Conservation (phyloP, 2,888 invertebrate species). For the Elmis aenea region DNA sequence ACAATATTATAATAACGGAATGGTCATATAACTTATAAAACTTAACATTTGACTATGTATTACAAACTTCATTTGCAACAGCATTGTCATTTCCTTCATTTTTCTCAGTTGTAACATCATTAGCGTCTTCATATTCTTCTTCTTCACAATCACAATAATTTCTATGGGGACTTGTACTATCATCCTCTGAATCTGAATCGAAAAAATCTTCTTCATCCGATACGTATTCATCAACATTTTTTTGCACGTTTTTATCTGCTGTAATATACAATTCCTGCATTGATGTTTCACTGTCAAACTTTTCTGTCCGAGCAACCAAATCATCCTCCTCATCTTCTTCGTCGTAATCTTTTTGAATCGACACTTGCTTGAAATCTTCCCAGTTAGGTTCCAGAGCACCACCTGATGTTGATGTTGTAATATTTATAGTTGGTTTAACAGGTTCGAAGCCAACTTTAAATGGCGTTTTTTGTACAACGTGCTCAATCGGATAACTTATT, state of each 20-base stretch:
- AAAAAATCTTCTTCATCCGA: conserved; percentile 18
- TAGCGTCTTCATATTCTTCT: too few species aligned
- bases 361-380: conserved; percentile 12
- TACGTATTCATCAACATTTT: conserved; percentile 7
- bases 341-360: conserved; percentile 8
- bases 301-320: conserved; percentile 17
- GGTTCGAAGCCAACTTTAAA: not conserved
- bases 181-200: conserved; percentile 3
- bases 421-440: not conserved
- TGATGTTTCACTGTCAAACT: conserved; percentile 14
- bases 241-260: conserved; percentile 11
- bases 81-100: too few species aligned
- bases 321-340: conserved; percentile 13
- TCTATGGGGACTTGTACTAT: too few species aligned
- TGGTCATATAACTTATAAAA: too few species aligned
- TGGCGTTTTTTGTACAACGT: conserved; percentile 7
- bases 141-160: too few species aligned
- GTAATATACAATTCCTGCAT: conserved; percentile 11
- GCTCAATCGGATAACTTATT: conserved; percentile 16
- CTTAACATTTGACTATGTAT: too few species aligned
- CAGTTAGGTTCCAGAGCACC: conserved; percentile 8
- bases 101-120: too few species aligned
- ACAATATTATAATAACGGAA: too few species aligned
- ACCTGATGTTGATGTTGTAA: conserved; percentile 11
- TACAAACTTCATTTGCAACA: too few species aligned